These are phyloP conservation scores for Trichomalopsis sarcophagae DNA, from an alignment of 1,140 invertebrate genomes.

Conservation along the genomic window DNA sequence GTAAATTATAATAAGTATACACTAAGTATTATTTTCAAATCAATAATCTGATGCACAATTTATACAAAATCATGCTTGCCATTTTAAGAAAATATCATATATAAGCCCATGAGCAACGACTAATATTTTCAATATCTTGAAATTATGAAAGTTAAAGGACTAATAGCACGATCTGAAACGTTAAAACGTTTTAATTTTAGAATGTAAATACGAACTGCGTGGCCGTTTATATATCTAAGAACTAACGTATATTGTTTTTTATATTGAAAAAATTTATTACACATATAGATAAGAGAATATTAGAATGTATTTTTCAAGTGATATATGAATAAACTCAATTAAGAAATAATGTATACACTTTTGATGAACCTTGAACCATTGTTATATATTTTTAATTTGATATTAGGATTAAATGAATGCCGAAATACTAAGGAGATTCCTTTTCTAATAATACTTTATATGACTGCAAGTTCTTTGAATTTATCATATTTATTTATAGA, in stretches of 20 bases:
- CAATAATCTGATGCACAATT: not conserved
- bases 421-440: too few species aligned
- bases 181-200: constrained; percentile 38
- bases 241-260: constrained; percentile 21
- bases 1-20: not conserved
- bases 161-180: not conserved
- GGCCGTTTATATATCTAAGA: constrained; percentile 20
- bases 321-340: constrained; percentile 18
- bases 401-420: too few species aligned
- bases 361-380: not conserved
- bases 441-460: too few species aligned
- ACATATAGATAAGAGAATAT: constrained; percentile 9
- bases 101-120: not conserved
- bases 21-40: constrained; percentile 28
- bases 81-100: not conserved
- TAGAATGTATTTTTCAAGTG: constrained; percentile 29
- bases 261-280: constrained; percentile 35
- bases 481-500: too few species aligned
- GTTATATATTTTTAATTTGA: too few species aligned
- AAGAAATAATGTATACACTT: not conserved
- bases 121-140: not conserved
- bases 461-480: too few species aligned
- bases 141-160: constrained; percentile 13
- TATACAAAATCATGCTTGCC: constrained; percentile 23
- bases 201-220: constrained; percentile 28